Conservation (phyloP, 2,888 invertebrate genomes). For the Drosophila antonietae region DNA sequence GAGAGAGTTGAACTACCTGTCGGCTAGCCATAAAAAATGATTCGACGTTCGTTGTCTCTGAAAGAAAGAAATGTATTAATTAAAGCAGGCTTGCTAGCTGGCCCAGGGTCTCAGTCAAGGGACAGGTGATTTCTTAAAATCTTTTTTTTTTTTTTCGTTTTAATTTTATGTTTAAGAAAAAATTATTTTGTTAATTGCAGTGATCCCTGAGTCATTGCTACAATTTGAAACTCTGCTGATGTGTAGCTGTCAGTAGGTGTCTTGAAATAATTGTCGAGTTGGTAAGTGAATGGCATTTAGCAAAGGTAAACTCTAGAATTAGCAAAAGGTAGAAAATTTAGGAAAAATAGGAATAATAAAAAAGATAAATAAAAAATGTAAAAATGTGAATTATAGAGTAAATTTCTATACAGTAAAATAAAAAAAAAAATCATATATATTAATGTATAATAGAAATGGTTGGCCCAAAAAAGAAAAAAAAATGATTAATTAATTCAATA, state of each 20-base stretch:
- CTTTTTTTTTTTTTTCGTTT: not conserved
- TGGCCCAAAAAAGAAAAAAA: too few relatives aligned
- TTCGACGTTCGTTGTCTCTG: conserved; percentile 44
- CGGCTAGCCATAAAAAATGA: conserved; percentile 54
- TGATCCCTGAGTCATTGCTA: conserved; percentile 63
- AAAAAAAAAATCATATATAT: too few relatives aligned
- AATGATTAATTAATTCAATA: too few relatives aligned
- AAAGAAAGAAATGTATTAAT: conserved; percentile 70
- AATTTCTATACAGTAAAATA: too few relatives aligned
- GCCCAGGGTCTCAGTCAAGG: conserved; percentile 1
- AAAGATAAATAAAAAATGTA: too few relatives aligned
- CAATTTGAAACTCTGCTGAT: conserved; percentile 45
- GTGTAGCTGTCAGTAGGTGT: conserved; percentile 60
- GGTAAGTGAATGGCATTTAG: conserved; percentile 54
- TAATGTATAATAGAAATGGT: too few relatives aligned
- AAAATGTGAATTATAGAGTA: not conserved
- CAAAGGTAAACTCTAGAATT: not conserved
- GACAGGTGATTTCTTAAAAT: conserved; percentile 38
- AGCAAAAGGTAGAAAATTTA: not conserved
- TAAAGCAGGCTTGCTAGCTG: conserved; percentile 45
- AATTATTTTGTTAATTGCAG: conserved; percentile 62
- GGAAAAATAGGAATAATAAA: not conserved
- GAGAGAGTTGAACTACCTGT: conserved; percentile 37
- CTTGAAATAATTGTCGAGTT: conserved; percentile 37
- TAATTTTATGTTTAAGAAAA: conserved; percentile 34